Evolutionary conservation across 2,888 invertebrate species (phyloP), one percentile per base, ranked within the genome.

Genomic region (Eupithecia pulchellata): DNA sequence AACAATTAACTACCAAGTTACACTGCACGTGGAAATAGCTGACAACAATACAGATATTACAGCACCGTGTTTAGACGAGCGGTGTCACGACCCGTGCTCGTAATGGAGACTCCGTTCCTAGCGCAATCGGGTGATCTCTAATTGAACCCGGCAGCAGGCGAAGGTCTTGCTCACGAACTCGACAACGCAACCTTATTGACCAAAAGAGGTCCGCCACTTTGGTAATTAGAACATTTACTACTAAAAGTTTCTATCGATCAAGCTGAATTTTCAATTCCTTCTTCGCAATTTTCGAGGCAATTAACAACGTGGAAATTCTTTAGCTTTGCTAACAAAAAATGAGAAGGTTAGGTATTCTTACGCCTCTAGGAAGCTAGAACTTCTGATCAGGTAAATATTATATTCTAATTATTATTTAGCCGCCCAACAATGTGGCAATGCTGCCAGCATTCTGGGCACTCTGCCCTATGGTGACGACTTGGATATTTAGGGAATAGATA

Each of bases 141-240:
- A 90, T 89, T 88, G 86, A 88, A 89, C 86, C 85, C 85, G 88
- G 85, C 87, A 88, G 84, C 79, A 81, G 81, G 84, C 84, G 85
- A 86, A 89, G 88, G 86, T 84, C 85, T 84, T 80, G 78, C 77
- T 86, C 84, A 87, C 81, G 74, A 80, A 75, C 78, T 77, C 75
- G 66, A 29, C 63, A 71, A 77, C 75, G 77, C 76, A 79, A 74
- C 75, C 77, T 80, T 77, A 76, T 78, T 81, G 79, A 80, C 79
- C 78, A 77, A 82, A 82, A 80, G 78, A 79, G 75, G 66, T 65
- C 64, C 64, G 66, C 75, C 75, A 71, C 75, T 76, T 73, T 68
- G 73, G 66, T 73, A 74, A 77, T 74, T 76, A 71, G 69, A 66
- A 36, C 13, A 52, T 52, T 47, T 52, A 52, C 25, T 11, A 47